Evolutionary conservation across 2,113 vertebrate species (phyloP).

Genomic region (Sminthopsis crassicaudata): DNA sequence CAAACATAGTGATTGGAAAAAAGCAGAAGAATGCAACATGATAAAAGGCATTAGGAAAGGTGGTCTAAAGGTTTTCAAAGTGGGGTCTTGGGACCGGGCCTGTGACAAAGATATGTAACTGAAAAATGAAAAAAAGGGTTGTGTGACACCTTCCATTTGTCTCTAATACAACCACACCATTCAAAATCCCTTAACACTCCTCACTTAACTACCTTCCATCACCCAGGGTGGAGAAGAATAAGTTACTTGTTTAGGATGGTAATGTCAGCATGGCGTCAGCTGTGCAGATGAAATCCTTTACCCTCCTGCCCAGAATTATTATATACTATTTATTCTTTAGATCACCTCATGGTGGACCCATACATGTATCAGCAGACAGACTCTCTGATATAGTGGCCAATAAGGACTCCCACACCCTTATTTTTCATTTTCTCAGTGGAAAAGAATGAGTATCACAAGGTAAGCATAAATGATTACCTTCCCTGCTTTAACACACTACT

Average conservation of each 20-base stretch:
- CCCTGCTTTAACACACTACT: neutral
- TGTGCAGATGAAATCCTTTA: neutral
- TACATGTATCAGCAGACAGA: neutral
- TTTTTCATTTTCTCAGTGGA: neutral
- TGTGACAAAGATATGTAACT: neutral
- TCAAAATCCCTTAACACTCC: neutral
- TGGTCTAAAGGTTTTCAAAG: neutral
- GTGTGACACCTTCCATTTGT: neutral
- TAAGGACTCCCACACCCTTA: neutral
- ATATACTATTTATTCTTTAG: neutral
- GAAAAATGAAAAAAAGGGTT: neutral
- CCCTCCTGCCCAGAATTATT: neutral
- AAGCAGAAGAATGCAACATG: neutral
- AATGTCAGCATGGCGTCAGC: neutral
- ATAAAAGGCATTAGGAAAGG: neutral
- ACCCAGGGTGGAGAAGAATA: neutral
- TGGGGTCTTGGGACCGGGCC: neutral
- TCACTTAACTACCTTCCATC: neutral
- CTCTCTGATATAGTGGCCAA: neutral
- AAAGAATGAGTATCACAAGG: neutral
- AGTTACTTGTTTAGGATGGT: neutral
- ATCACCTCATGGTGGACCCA: neutral
- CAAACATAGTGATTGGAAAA: slow-evolving; percentile 1
- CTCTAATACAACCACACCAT: neutral
- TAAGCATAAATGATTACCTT: neutral